Percentiles rank a stretch among this genome's conserved stretches.
Conservation (phyloP, 2,888 invertebrate genomes). For the Calameuta pallipes region DNA sequence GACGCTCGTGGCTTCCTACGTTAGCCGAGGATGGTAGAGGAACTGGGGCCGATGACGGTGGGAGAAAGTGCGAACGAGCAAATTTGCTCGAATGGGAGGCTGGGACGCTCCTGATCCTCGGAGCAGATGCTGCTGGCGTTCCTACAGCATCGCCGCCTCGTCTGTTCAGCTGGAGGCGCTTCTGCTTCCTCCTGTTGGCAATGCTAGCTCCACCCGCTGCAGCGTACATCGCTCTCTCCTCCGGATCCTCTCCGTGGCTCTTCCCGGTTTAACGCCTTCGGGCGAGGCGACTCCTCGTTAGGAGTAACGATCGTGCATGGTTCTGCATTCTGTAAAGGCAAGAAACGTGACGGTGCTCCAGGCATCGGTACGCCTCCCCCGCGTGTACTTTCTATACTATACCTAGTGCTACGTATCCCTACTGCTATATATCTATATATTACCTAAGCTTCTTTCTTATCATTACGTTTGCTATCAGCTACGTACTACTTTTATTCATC, state of each 20-base stretch:
- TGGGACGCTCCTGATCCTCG: conserved; percentile 34
- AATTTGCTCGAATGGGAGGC: conserved; percentile 41
- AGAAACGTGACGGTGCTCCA: conserved; percentile 46
- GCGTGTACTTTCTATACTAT: neutral
- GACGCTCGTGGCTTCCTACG: neutral
- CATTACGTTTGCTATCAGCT: neutral
- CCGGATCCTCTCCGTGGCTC: conserved; percentile 6
- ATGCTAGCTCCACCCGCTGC: conserved; percentile 90
- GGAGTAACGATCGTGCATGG: conserved; percentile 33
- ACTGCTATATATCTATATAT: neutral
- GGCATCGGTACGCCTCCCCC: conserved; percentile 3
- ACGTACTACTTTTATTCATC: neutral
- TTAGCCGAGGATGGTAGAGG: conserved; percentile 1
- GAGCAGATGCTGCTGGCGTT: conserved; percentile 22
- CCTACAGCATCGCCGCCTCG: conserved; percentile 18
- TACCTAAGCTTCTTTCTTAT: neutral
- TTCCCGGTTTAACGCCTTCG: conserved; percentile 46
- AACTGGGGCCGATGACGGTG: conserved; percentile 28
- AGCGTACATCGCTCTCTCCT: conserved; percentile 77
- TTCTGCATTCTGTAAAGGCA: conserved; percentile 46
- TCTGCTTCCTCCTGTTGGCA: conserved; percentile 77
- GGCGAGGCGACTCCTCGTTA: conserved; percentile 42
- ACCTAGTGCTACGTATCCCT: neutral
- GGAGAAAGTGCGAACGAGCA: conserved; percentile 44
- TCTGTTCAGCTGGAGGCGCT: conserved; percentile 66